These are phyloP conservation scores for Vicugna pacos DNA, from an alignment of 2,113 vertebrate genomes.

Conservation along the genomic window DNA sequence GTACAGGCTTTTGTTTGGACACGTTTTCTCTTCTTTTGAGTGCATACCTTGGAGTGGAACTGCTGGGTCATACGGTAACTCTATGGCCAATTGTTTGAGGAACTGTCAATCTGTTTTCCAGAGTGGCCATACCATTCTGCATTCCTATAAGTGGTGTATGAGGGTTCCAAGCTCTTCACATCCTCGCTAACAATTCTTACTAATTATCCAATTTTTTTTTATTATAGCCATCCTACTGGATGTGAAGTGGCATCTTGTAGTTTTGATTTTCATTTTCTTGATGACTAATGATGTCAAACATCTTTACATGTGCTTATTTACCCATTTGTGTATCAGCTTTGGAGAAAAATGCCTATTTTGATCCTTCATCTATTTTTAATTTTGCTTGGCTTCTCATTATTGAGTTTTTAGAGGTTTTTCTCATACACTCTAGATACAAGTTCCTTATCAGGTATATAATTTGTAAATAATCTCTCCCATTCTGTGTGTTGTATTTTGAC, in stretches of 20 bases:
- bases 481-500: neutral
- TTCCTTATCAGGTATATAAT: neutral
- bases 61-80: neutral
- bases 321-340: neutral
- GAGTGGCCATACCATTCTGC: neutral
- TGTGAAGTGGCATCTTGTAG: too few species aligned
- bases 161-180: neutral
- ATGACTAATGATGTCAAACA: too few species aligned
- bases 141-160: neutral
- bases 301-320: neutral
- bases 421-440: neutral
- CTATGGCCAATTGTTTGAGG: neutral
- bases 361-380: neutral
- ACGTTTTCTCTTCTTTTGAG: too few species aligned
- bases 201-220: conserved; percentile 23
- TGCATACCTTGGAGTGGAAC: neutral
- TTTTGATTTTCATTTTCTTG: too few species aligned
- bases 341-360: neutral
- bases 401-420: neutral
- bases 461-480: neutral
- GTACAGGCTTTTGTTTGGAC: too few species aligned
- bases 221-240: too few species aligned
- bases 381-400: neutral
- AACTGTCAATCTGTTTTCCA: neutral
- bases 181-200: neutral